Evolutionary conservation across 2,888 invertebrate genomes (phyloP), one percentile per base, ranked within the genome.

Genomic region (Dynastes hyllus): DNA sequence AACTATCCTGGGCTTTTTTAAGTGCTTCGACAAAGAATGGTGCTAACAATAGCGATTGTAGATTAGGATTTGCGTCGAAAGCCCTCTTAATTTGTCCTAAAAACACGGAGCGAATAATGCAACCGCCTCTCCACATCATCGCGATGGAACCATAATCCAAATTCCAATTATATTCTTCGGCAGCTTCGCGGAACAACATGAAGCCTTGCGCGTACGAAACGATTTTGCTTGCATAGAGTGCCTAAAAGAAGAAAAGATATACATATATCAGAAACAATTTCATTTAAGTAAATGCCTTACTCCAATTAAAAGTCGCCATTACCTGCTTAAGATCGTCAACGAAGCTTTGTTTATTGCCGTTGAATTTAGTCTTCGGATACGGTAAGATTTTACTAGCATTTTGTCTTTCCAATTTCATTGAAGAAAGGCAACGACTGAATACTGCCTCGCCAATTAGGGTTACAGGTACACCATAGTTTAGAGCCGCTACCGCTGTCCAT

Each of bases 101-200:
- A 88, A 98, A 97, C 11, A 92, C 94, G 87, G 96, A 97, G 88
- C 98, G 92, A 86, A 98, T 99, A 86, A 99, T 99, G 88, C 98
- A 99, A n/a, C 99, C 99, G 16, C 98, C 98, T 81, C 99, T 93
- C 99, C 99, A 99, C 99, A 99, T 99, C 63, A 99, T 91, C 1
- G 99, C 99, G 82, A 99, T 98, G 78, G 97, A 97, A 71, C 99
- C 99, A 86, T 98, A 98, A 90, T 99, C 99, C 80, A 99, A 91
- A 81, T 96, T 94, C 99, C 99, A 99, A 5, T 94, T 93, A 87
- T 97, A 94, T 83, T 96, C 93, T 87, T 94, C 93, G 13, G 98
- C 98, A 13, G 98, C 98, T 89, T 98, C 97, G 65, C 97, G 91
- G 86, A 98, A 91, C 83, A 98, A 90, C 98, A 98, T 98, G 87